Evolutionary conservation across 2,113 vertebrate genomes (phyloP), one percentile per base, ranked within the genome.

Genomic region (Astatotilapia flaviijosephi): DNA sequence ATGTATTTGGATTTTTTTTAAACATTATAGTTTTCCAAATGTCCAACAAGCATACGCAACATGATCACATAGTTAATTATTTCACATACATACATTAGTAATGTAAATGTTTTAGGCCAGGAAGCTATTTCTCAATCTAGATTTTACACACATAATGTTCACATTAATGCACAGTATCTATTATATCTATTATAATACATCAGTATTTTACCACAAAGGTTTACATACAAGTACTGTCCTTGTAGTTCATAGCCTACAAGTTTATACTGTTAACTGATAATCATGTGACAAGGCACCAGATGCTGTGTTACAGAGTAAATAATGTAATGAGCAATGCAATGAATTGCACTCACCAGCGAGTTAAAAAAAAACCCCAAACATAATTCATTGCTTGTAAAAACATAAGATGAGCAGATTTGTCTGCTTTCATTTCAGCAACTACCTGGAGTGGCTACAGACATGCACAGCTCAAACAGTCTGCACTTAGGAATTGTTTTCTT

Each of bases 391-490:
- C 40, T 47, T 47, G 23, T 75, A 11, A 0, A 73, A 73, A 47
- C 5, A 47, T 0, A 26, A 45, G 37, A 12, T 45, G 9, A 73
- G 6, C 33, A 37, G 60, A 37, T 45, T 47, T 0, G 3, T 17
- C 14, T 47, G 14, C 14, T 73, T 15, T 47, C 13, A 73, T 47
- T 73, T 28, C 9, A 75, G 68, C 19, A 75, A 75, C 1, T 28
- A 26, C 40, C 68, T 10, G 8, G 7, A 7, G 68, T 45, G 40
- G 37, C 40, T 1, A 45, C 37, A 45, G 13, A 45, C 40, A 45
- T 73, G 68, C 68, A 47, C 23, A 73, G 68, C 14, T 47, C 68
- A 45, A 45, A 70, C 68, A 75, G 21, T 75, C 40, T 17, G 21
- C 6, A 19, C 8, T 62, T 62, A n/a, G 58, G 31, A 62, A 6